Percentiles rank a stretch among this genome's conserved stretches.
These are phyloP conservation scores for Aphidoletes aphidimyza DNA, from an alignment of 2,888 invertebrate genomes.

Conservation along the genomic window DNA sequence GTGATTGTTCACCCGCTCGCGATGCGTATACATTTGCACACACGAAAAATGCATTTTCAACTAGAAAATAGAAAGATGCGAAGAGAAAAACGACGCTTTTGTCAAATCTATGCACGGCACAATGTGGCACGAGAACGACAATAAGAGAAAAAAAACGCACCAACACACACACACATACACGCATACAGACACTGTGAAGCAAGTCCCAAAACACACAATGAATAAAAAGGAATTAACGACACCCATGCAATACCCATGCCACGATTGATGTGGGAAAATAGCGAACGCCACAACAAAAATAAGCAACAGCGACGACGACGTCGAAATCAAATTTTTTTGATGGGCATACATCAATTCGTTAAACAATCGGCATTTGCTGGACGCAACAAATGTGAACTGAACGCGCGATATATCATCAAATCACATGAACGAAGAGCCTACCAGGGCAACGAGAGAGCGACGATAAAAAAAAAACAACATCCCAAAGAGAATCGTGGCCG, in stretches of 20 bases:
- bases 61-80: neutral
- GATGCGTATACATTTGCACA: neutral
- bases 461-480: neutral
- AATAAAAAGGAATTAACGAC: conserved; percentile 10
- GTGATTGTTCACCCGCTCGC: neutral
- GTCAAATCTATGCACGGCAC: neutral
- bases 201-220: neutral
- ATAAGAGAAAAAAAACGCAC: too few species aligned
- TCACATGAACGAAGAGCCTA: neutral
- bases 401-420: neutral
- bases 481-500: neutral
- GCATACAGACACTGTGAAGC: neutral
- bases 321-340: conserved; percentile 23
- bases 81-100: neutral
- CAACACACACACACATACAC: neutral
- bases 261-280: neutral
- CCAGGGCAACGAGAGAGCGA: neutral
- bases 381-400: conserved; percentile 11
- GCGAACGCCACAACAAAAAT: neutral
- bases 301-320: neutral
- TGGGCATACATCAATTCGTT: conserved; percentile 40
- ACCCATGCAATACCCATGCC: conserved; percentile 11
- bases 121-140: too few species aligned
- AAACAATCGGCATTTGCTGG: neutral
- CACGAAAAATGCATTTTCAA: neutral